Evolutionary conservation across 2,797 vertebrate species (phyloP).

Genomic region (Lepidocolaptes lacrymiger): DNA sequence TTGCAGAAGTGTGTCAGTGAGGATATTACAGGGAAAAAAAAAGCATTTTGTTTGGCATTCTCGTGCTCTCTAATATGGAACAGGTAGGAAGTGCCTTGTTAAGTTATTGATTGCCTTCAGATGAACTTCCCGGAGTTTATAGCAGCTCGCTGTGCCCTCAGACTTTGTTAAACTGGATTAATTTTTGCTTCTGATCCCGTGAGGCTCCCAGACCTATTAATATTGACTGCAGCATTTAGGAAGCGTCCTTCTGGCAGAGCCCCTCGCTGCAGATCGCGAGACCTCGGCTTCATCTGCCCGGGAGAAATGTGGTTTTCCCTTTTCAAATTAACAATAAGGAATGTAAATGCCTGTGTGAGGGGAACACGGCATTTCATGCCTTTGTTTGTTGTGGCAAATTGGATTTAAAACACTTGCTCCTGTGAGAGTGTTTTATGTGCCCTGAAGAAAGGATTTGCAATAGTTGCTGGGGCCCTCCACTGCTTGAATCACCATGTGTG

Average conservation of each 20-base stretch:
- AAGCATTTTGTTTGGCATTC: neutral
- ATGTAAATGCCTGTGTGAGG: neutral
- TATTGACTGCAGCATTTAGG: neutral
- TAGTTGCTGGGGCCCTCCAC: neutral
- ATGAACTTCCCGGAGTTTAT: neutral
- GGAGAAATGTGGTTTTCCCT: neutral
- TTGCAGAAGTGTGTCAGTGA: neutral
- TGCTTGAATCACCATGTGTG: fast-evolving
- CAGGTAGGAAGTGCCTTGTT: neutral
- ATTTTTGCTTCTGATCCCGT: neutral
- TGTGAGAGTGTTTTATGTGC: neutral
- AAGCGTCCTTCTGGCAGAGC: neutral
- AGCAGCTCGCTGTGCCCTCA: neutral
- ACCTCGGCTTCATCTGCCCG: neutral
- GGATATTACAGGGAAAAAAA: neutral
- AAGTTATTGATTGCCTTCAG: neutral
- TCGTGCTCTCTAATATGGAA: fast-evolving
- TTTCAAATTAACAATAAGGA: constrained; percentile 7
- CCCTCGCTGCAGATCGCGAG: neutral
- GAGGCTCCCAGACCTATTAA: neutral
- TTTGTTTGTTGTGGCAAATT: constrained; percentile 30
- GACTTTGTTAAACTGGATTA: neutral
- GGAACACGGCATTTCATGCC: neutral
- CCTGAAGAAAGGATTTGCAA: neutral
- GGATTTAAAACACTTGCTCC: constrained; percentile 18